Evolutionary conservation across 2,888 invertebrate genomes (phyloP).

Genomic region (Lasioglossum marginatum): DNA sequence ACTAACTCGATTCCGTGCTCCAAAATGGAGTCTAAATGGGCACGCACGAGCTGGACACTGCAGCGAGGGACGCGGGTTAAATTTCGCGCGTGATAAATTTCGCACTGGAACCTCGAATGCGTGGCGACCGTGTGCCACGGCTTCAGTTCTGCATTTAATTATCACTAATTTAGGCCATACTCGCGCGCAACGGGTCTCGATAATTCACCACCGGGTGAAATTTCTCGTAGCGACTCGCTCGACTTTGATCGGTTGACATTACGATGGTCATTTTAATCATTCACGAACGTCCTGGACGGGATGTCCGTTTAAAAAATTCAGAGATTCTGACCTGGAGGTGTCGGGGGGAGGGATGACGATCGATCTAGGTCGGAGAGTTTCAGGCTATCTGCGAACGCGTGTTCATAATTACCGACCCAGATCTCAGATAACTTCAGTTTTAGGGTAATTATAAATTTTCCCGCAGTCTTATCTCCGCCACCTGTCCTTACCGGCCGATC

Average conservation of each 20-base stretch:
- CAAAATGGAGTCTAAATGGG: background rate
- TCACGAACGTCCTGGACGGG: constrained; percentile 11
- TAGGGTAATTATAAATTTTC: constrained; percentile 58
- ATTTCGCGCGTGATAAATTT: constrained; percentile 36
- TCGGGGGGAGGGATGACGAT: background rate
- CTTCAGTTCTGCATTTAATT: constrained; percentile 44
- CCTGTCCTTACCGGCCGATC: background rate
- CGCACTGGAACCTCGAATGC: background rate
- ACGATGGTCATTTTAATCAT: constrained; percentile 43
- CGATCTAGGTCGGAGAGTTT: constrained; percentile 37
- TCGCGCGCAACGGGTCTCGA: background rate
- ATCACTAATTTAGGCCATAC: constrained; percentile 28
- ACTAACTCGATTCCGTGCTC: background rate
- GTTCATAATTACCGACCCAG: constrained; percentile 63
- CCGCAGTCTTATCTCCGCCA: constrained; percentile 44
- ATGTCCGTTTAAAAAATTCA: constrained; percentile 37
- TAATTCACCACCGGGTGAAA: constrained; percentile 14
- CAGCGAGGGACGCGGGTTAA: background rate
- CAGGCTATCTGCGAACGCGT: constrained; percentile 53
- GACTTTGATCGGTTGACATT: background rate
- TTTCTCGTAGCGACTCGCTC: background rate
- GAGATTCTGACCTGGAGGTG: background rate
- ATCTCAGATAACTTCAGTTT: constrained; percentile 48
- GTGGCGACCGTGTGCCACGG: constrained; percentile 9
- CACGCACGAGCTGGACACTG: background rate